A percentile compares a stretch with the other conserved stretches of the same genome.
phyloP scores from a whole-genome alignment of 2,888 invertebrate genomes.

The Nomada goodeniana region DNA sequence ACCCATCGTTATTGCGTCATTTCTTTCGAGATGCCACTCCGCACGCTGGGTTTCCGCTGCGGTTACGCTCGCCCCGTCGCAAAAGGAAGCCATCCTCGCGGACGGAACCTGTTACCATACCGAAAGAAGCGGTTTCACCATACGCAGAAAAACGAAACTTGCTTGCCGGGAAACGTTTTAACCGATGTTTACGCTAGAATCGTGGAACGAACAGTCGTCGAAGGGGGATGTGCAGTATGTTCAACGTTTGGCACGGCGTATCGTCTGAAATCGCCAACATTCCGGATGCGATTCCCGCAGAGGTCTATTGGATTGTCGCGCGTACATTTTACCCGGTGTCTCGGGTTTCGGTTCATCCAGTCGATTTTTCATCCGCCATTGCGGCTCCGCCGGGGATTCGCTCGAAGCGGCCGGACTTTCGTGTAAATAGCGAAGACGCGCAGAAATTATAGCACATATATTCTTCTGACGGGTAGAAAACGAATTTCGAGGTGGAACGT shows the following conservation, averaged over 20 bases:
- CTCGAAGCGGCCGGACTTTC: background rate
- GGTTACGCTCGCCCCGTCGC: background rate
- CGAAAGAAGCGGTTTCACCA: conserved; percentile 43
- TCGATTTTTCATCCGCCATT: background rate
- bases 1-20: conserved; percentile 2
- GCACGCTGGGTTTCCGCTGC: background rate
- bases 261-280: conserved; percentile 13
- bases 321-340: background rate
- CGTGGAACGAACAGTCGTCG: conserved; percentile 27
- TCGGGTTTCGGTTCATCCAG: background rate
- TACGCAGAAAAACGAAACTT: conserved; percentile 44
- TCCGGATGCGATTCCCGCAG: conserved; percentile 28
- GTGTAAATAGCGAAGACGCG: background rate
- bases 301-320: background rate
- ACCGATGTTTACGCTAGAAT: conserved; percentile 39
- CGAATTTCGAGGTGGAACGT: background rate
- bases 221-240: conserved; percentile 3
- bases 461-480: no score
- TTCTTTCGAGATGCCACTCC: conserved; percentile 10
- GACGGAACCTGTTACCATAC: conserved; percentile 44
- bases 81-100: conserved; percentile 30
- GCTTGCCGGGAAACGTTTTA: conserved; percentile 27
- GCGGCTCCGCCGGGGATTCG: no score
- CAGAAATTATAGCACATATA: background rate
- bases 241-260: conserved; percentile 22